Base-by-base conservation (phyloP, 2,888 invertebrate genomes). In the Drosophila siamana region DNA sequence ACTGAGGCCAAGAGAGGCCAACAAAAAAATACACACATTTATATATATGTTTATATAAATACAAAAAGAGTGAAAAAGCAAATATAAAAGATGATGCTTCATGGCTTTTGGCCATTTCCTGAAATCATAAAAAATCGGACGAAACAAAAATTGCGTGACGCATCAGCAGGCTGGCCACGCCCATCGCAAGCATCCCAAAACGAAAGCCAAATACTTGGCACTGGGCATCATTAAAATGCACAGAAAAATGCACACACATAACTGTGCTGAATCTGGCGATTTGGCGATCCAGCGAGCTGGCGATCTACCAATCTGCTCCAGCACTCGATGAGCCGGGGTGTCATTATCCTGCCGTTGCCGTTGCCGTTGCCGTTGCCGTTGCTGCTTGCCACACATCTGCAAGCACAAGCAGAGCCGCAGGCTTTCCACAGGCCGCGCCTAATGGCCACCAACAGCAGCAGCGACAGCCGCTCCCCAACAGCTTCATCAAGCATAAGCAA, bases 71-170 rank as follows among this genome's bases (percentile, higher is more conserved):
- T 30, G 9, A 36, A 47, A 60, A 66, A 28, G 8, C 9, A 47
- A 38, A 70, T 74, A 76, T 69, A 72, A 84, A 80, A 88, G 78
- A 77, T 81, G 78, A 79, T 78, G 70, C 78, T 80, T 83, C 83
- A 80, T 83, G 83, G 81, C 77, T 88, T 75, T 77, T 78, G 78
- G 78, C 80, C 85, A 86, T 88, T 83, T 88, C 89, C 88, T 85
- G 74, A 79, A 79, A 74, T 73, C 85, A 84, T 88, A 85, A 81
- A 80, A 65, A 66, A 48, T 36, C n/a, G 19, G 66, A 52, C 40
- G 40, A 46, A 48, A 1, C n/a, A n/a, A 55, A 54, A 41, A 57
- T 81, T 87, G 83, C 83, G 83, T 83, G 87, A 83, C 87, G 85
- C 87, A 87, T 87, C 85, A 64, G 69, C 68, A 15, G 59, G 50